Evolutionary conservation across 2,797 vertebrate species (phyloP), one percentile per base, ranked within the genome.

Genomic region (Anguilla anguilla): DNA sequence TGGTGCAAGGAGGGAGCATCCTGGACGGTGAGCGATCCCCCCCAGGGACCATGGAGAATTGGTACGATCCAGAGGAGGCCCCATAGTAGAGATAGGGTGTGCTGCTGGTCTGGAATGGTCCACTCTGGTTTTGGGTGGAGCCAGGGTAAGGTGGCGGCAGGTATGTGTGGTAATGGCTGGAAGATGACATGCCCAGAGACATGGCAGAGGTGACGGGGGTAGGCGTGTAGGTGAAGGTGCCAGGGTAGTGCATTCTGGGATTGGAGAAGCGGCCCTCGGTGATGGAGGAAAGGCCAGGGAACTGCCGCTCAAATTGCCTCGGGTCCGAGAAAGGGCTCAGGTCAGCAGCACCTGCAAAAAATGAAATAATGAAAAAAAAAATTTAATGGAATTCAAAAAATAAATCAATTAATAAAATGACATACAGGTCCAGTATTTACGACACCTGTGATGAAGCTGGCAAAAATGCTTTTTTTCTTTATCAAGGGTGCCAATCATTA

Each of bases 31-130:
- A 98, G 88, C 97, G 96, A 92, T 98, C 97, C 91, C 97, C 97
- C 84, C 97, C 97, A 0, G 97, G 96, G 91, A 98, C 97, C 97
- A 98, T 96, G 88, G 97, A 97, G 93, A 97, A 97, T 90, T 97
- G 97, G 95, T 98, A 97, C 59, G 97, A 97, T 92, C 97, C 97
- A 91, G 97, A 97, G 0, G 97, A 97, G 91, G 97, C 96, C 89
- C 97, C 97, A 93, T 98, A 98, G 96, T 98, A 98, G 94, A 98
- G 97, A 95, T 98, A 98, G 92, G 97, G 97, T 90, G 97, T 97
- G 95, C 97, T 97, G 96, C 97, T 97, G 96, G 97, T 97, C 96
- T 98, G 97, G 96, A 97, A 97, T 93, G 97, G 97, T 96, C 97
- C 97, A 82, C 96, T 97, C 96, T 97, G 97, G 95, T 97, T 97